phyloP scores from a whole-genome alignment of 1,140 invertebrate genomes.

The Sminthurides bifidus region DNA sequence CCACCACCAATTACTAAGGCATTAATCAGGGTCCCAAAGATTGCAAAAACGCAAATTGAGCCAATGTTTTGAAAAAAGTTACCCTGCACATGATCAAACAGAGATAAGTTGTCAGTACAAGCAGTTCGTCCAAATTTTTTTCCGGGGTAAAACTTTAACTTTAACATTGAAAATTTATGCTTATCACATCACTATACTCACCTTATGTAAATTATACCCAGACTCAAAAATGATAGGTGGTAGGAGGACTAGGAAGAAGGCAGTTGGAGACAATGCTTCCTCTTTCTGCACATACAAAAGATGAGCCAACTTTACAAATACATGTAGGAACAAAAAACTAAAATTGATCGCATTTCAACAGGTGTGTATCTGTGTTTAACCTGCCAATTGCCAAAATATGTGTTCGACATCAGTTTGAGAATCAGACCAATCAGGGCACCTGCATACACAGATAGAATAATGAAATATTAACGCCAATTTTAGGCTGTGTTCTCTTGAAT shows the following conservation, averaged over 20 bases:
- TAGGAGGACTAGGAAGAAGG: slow-evolving; percentile 91
- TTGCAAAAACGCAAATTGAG: slow-evolving; percentile 74
- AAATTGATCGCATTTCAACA: not conserved
- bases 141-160: no score
- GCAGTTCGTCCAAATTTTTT: no score
- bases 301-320: slow-evolving; percentile 1
- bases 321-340: not conserved
- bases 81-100: slow-evolving; percentile 47
- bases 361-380: slow-evolving; percentile 6
- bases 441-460: slow-evolving; percentile 34
- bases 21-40: slow-evolving; percentile 90
- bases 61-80: slow-evolving; percentile 91
- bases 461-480: no score
- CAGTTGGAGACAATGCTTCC: slow-evolving; percentile 91
- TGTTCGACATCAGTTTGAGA: slow-evolving; percentile 69
- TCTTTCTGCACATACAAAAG: slow-evolving; percentile 51
- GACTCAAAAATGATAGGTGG: slow-evolving; percentile 99
- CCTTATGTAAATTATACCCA: slow-evolving; percentile 96
- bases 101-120: no score
- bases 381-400: slow-evolving; percentile 31
- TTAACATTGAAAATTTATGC: no score
- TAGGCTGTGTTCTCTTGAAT: no score
- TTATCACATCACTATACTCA: no score
- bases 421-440: slow-evolving; percentile 84
- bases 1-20: slow-evolving; percentile 88